A percentile compares a stretch with the other conserved stretches of the same genome.
Evolutionary conservation across 2,113 vertebrate genomes (phyloP).

Genomic region (Gallinago paraguaiae): DNA sequence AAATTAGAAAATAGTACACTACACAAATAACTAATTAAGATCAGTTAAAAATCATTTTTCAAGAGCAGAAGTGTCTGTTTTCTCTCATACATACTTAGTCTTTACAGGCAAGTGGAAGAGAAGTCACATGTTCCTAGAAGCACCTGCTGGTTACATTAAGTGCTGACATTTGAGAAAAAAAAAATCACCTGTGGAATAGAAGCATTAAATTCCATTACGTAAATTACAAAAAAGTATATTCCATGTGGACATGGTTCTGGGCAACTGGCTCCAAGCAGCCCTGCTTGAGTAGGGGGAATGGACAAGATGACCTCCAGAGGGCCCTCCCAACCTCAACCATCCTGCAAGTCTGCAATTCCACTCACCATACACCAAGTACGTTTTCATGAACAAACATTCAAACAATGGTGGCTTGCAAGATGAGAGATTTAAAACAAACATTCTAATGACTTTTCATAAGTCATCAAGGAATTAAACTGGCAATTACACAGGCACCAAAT

Average conservation of each 20-base stretch:
- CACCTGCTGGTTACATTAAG: neutral
- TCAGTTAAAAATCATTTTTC: neutral
- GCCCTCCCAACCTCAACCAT: neutral
- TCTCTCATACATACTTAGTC: neutral
- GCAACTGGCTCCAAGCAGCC: neutral
- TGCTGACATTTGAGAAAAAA: neutral
- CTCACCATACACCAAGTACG: neutral
- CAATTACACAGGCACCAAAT: neutral
- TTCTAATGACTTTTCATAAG: neutral
- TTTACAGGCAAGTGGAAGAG: neutral
- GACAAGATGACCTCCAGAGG: neutral
- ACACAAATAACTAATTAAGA: neutral
- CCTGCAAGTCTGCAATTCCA: neutral
- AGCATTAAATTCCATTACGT: neutral
- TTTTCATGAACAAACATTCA: neutral
- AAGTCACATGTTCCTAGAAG: neutral
- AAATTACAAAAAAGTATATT: neutral
- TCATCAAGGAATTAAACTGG: neutral
- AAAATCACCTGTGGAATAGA: neutral
- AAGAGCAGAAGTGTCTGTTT: neutral
- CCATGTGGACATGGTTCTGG: neutral
- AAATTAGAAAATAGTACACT: neutral
- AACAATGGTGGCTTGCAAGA: neutral
- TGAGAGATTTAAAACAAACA: neutral
- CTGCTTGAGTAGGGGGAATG: neutral